Percentiles rank a stretch among this genome's conserved stretches.
phyloP scores from a whole-genome alignment of 2,888 invertebrate species.

The Parnassius mnemosyne region DNA sequence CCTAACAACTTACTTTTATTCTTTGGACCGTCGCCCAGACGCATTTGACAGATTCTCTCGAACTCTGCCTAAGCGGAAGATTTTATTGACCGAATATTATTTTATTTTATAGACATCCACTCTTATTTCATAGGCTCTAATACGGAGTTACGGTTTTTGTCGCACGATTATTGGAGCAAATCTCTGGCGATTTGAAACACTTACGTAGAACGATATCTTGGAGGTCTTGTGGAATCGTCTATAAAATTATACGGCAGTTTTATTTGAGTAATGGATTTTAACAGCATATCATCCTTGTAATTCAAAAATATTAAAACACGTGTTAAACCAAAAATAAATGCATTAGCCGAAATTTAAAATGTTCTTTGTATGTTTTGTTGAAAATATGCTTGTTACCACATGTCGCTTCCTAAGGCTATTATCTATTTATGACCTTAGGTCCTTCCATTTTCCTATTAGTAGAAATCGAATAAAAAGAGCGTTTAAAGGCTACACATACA shows the following conservation, averaged over 20 bases:
- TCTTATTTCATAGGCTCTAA: constrained; percentile 75
- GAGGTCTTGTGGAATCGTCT: constrained; percentile 37
- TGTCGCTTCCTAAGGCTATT: no score
- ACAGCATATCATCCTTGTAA: constrained; percentile 3
- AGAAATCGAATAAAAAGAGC: no score
- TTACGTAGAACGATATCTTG: constrained; percentile 64
- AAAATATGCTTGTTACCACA: no score
- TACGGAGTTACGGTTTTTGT: constrained; percentile 70
- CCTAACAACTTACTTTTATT: constrained; percentile 51
- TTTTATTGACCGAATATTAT: constrained; percentile 79
- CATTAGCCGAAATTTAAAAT: no score
- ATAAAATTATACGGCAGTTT: constrained; percentile 56
- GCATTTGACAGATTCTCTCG: constrained; percentile 73
- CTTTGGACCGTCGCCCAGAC: constrained; percentile 45
- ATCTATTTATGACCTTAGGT: no score
- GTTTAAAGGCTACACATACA: no score
- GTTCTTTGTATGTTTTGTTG: no score
- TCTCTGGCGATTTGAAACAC: constrained; percentile 60
- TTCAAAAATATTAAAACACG: not conserved
- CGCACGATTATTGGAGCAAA: constrained; percentile 69
- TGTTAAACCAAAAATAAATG: no score
- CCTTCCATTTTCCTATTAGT: no score
- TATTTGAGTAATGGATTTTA: constrained; percentile 5
- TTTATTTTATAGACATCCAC: constrained; percentile 77
- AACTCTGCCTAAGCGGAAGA: constrained; percentile 52